Evolutionary conservation across 2,113 vertebrate genomes (phyloP).

Genomic region (Plotosus lineatus): DNA sequence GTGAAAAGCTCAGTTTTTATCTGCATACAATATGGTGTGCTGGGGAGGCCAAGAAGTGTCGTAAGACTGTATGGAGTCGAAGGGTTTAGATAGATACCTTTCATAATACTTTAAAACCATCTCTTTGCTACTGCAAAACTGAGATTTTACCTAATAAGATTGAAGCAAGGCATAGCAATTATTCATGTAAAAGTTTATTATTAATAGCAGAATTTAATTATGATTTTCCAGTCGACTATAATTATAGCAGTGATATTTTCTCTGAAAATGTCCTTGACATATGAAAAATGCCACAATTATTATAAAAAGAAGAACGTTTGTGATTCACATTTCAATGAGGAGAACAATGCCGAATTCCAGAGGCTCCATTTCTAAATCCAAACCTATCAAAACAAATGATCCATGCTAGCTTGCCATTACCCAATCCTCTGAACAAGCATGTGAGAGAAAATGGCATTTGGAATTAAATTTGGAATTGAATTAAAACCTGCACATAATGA

Average conservation of each 20-base stretch:
- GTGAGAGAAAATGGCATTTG: too few species aligned
- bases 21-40: not conserved
- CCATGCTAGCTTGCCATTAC: not conserved
- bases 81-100: constrained; percentile 18
- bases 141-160: constrained; percentile 39
- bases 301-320: not conserved
- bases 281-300: constrained; percentile 9
- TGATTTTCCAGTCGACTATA: constrained; percentile 25
- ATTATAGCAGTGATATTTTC: constrained; percentile 15
- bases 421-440: not conserved
- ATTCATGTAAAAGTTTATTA: constrained; percentile 21
- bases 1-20: constrained; percentile 5
- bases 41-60: constrained; percentile 16
- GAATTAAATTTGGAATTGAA: too few species aligned
- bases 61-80: constrained; percentile 14
- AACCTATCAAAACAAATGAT: not conserved
- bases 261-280: constrained; percentile 6
- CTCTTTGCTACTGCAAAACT: constrained; percentile 21
- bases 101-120: constrained; percentile 38
- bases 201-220: constrained; percentile 43
- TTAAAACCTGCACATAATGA: too few species aligned
- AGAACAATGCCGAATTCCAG: not conserved
- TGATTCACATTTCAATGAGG: not conserved
- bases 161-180: constrained; percentile 17
- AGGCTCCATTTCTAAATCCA: not conserved